Evolutionary conservation across 1,140 invertebrate species (phyloP).

Genomic region (Carcinoscorpius rotundicauda): DNA sequence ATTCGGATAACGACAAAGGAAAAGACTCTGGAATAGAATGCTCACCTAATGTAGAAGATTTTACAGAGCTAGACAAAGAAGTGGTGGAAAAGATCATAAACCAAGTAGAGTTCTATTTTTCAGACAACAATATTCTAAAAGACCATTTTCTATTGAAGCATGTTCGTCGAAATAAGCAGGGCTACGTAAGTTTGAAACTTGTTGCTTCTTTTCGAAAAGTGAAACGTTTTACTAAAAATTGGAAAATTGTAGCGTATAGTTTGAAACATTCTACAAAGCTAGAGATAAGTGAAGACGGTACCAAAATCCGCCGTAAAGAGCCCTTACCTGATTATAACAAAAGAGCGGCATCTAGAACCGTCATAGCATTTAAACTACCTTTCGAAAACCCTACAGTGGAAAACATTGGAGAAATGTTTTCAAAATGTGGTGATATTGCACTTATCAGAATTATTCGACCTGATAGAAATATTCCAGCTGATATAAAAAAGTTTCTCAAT

Average conservation of each 20-base stretch:
- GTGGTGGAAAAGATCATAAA: slow-evolving; percentile 34
- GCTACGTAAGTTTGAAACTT: slow-evolving; percentile 83
- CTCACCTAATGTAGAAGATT: neutral
- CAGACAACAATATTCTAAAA: slow-evolving; percentile 83
- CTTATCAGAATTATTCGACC: slow-evolving; percentile 12
- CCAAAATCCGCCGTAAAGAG: slow-evolving; percentile 70
- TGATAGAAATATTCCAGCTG: slow-evolving; percentile 37
- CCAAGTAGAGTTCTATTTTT: slow-evolving; percentile 88
- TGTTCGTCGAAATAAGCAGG: slow-evolving; percentile 83
- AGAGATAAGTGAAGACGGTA: slow-evolving; percentile 78
- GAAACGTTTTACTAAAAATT: slow-evolving; percentile 66
- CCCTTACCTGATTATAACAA: slow-evolving; percentile 79
- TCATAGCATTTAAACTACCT: slow-evolving; percentile 12
- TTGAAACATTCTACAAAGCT: slow-evolving; percentile 62
- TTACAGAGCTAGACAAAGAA: slow-evolving; percentile 7
- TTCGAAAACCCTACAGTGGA: slow-evolving; percentile 8
- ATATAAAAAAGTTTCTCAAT: slow-evolving; percentile 8
- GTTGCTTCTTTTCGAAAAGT: slow-evolving; percentile 49
- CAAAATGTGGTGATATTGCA: slow-evolving; percentile 10
- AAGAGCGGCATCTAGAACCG: slow-evolving; percentile 65
- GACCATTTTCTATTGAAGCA: slow-evolving; percentile 90
- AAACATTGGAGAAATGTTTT: slow-evolving; percentile 6
- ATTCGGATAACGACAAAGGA: neutral
- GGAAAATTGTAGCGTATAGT: slow-evolving; percentile 76
- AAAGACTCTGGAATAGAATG: neutral